Evolutionary conservation across 2,797 vertebrate species (phyloP), one percentile per base, ranked within the genome.

Genomic region (Phataginus tetradactyla): DNA sequence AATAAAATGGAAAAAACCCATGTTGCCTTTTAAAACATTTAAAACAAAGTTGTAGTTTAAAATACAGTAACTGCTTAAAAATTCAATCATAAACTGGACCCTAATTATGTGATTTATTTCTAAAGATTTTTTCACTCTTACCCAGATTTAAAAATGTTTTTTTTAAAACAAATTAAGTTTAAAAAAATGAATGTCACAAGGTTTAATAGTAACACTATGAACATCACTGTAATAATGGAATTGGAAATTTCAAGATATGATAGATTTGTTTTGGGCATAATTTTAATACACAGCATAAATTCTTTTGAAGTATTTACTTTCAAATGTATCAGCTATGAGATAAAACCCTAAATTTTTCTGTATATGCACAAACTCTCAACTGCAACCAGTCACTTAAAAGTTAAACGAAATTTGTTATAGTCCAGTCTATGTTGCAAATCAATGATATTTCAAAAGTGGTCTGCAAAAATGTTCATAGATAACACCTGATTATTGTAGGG

Each of bases 401-500:
- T 77, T 72, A 90, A 97, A 59, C 84, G 37, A 85, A 95, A 93
- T 42, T 91, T 93, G 64, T 69, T 91, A 79, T 63, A 96, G 51
- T 96, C 80, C 86, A 97, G 51, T 93, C 79, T 95, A 91, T 37
- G 95, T 90, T 77, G 86, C 45, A 92, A 97, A 88, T 94, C 10
- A 91, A 86, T 66, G 86, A 88, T 86, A 97, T 96, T 94, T 98
- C 96, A 91, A 96, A 98, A 98, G 97, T 96, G 97, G 92, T 97
- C 96, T 92, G 71, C 72, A 96, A 97, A 97, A 93, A 94, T 89
- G 11, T 90, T 53, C 45, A 90, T 45, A 84, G 75, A 29, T 94
- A 90, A n/a, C 66, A 94, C 68, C 91, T 97, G 66, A 97, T 90
- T 94, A 94, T 37, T 94, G 72, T 94, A 90, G 57, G 81, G 91